Percentiles rank a stretch among this genome's conserved stretches.
phyloP scores from a whole-genome alignment of 2,113 vertebrate genomes.

The Mirounga angustirostris region DNA sequence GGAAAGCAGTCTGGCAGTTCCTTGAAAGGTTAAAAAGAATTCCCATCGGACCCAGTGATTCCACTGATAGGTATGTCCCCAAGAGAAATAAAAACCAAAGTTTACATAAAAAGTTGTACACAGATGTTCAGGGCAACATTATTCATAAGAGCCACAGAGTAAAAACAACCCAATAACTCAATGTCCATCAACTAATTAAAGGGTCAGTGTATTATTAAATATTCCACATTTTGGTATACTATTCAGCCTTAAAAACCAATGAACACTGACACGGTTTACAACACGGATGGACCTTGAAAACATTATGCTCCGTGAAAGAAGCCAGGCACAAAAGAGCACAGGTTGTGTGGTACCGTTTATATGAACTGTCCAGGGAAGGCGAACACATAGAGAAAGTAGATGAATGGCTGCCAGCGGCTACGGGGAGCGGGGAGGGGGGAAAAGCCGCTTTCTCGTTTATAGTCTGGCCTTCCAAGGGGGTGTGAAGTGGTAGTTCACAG shows the following conservation, averaged over 20 bases:
- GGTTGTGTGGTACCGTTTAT: not conserved
- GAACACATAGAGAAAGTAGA: not conserved
- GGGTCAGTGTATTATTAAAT: not conserved
- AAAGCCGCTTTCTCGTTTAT: not conserved
- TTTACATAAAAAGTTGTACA: not conserved
- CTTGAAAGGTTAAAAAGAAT: not conserved
- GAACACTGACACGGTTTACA: not conserved
- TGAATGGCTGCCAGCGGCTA: too few relatives aligned
- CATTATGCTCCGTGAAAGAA: not conserved
- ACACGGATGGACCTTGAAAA: not conserved
- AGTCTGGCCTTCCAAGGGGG: not conserved
- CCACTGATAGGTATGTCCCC: not conserved
- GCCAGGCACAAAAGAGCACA: not conserved
- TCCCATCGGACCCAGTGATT: not conserved
- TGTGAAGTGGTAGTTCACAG: not conserved
- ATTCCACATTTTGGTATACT: not conserved
- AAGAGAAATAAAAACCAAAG: not conserved
- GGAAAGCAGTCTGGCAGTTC: not conserved
- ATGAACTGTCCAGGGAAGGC: not conserved
- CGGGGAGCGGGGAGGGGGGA: fast-evolving
- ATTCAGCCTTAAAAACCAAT: not conserved
- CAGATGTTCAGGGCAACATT: not conserved
- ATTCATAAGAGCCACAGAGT: not conserved
- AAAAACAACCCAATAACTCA: not conserved
- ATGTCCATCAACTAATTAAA: not conserved